phyloP scores from a whole-genome alignment of 2,888 invertebrate genomes.

The Gonocerus acuteangulatus region DNA sequence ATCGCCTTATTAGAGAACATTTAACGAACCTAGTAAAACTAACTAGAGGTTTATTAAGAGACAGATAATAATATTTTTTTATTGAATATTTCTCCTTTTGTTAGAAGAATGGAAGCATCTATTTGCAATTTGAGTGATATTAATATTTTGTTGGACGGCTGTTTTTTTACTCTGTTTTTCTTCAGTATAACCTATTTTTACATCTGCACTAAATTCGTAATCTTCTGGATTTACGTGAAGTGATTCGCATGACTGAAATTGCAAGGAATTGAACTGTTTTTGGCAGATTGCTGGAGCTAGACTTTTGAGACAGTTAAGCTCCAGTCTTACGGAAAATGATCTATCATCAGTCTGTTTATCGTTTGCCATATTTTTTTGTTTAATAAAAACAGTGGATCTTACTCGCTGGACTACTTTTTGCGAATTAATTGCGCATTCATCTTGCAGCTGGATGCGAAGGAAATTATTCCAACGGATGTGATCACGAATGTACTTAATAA shows the following conservation, averaged over 20 bases:
- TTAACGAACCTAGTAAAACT: too few relatives aligned
- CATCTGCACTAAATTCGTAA: slow-evolving; percentile 1
- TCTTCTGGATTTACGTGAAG: neutral
- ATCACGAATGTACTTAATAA: slow-evolving; percentile 24
- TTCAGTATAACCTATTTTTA: slow-evolving; percentile 3
- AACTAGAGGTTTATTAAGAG: too few relatives aligned
- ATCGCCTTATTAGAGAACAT: too few relatives aligned
- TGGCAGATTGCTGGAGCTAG: neutral
- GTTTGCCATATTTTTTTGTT: neutral
- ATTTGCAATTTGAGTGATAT: too few relatives aligned
- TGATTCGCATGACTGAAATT: slow-evolving; percentile 7
- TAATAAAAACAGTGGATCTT: neutral
- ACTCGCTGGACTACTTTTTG: neutral
- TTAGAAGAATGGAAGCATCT: too few relatives aligned
- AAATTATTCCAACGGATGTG: slow-evolving; percentile 31
- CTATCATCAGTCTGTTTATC: neutral
- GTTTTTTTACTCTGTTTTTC: neutral
- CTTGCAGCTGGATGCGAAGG: slow-evolving; percentile 12
- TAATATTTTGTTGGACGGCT: too few relatives aligned
- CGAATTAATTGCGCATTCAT: neutral
- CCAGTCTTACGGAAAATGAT: neutral
- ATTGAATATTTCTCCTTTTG: too few relatives aligned
- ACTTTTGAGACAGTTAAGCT: slow-evolving; percentile 2
- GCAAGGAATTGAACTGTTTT: neutral
- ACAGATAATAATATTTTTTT: too few relatives aligned